Evolutionary conservation across 2,113 vertebrate genomes (phyloP), one percentile per base, ranked within the genome.

Genomic region (Oryzias curvinotus): DNA sequence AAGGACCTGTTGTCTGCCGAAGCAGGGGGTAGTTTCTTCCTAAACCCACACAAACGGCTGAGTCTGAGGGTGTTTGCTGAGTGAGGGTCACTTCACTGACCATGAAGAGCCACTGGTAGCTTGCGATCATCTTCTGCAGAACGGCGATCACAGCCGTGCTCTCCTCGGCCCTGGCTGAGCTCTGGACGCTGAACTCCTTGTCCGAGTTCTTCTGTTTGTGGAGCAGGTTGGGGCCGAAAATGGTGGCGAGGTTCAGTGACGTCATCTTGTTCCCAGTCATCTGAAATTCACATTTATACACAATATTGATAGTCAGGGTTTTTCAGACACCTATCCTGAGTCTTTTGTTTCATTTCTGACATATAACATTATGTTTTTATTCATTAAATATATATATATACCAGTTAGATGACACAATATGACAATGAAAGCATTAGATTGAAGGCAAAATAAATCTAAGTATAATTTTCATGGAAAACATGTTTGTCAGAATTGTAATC

Each of bases 251-350:
- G 83, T 98, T 98, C 57, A 96, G 89, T 1, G 95, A 93, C 4
- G 95, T 98, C 96, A 98, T 98, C 92, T 96, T 98, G 86, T 98
- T 98, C 65, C 96, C 96, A 53, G 93, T 95, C 73, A 96, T 78
- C 96, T 98, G 74, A 0, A 47, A 50, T 26, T n/a, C 7, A 14
- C 16, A 51, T 16, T 21, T 2, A 44, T 15, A 53, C 10, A 43
- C 21, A 49, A 1, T 46, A 59, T 2, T 23, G 21, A 23, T 23
- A 23, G 2, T 23, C 21, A 23, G 21, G 21, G 3, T 23, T 23
- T 23, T 23, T 23, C 21, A 23, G 21, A 23, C 21, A 23, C 21
- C 21, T 23, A 2, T 23, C 21, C 21, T 23, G 21, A 23, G 21
- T 23, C 21, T 23, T 23, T 23, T 23, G 21, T 23, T 23, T 23